Percentiles rank a stretch among this genome's conserved stretches.
These are phyloP conservation scores for Acestrorhynchus altus DNA, from an alignment of 2,797 vertebrate genomes.

Conservation along the genomic window DNA sequence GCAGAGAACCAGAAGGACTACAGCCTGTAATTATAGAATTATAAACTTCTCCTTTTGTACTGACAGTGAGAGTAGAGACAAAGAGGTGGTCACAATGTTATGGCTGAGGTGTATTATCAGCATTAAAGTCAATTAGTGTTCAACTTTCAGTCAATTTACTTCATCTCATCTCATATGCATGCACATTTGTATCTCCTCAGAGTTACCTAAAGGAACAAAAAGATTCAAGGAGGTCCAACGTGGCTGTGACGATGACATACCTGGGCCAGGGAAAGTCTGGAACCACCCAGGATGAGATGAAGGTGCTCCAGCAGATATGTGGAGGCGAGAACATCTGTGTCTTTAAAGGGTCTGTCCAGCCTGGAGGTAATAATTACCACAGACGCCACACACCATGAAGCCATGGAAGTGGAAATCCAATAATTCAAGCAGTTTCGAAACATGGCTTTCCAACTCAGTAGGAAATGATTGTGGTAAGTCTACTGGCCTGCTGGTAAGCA, in stretches of 20 bases:
- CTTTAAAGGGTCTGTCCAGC: constrained; percentile 76
- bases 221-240: constrained; percentile 77
- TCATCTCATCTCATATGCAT: neutral
- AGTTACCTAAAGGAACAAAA: constrained; percentile 66
- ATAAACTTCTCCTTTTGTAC: no score
- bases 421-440: constrained; percentile 20
- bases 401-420: constrained; percentile 23
- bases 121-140: neutral
- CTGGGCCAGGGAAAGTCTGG: constrained; percentile 70
- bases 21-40: no score
- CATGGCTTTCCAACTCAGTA: constrained; percentile 5
- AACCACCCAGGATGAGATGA: constrained; percentile 75
- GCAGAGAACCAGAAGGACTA: no score
- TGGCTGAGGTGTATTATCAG: no score
- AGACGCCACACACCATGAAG: constrained; percentile 23
- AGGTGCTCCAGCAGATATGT: constrained; percentile 81
- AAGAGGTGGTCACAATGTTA: no score
- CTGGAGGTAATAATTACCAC: constrained; percentile 73
- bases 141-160: neutral
- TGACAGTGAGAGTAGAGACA: no score
- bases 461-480: constrained; percentile 15
- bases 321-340: constrained; percentile 84
- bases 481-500: constrained; percentile 2
- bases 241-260: constrained; percentile 80
- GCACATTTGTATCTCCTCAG: constrained; percentile 52